Conservation (phyloP, 2,888 invertebrate species). For the Drosophila niveifrons region DNA sequence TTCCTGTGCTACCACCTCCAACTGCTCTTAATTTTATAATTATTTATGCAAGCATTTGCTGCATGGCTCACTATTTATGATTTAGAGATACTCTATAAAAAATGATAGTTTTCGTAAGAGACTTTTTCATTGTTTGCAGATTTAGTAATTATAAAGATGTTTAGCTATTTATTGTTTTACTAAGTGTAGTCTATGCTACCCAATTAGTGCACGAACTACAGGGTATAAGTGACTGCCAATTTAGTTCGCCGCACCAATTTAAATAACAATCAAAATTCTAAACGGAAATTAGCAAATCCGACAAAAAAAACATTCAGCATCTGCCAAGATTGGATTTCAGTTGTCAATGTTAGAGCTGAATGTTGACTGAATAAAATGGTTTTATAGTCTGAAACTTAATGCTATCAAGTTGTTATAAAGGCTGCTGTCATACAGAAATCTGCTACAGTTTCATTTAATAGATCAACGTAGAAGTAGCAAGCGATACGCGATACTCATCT, state of each 20-base stretch:
- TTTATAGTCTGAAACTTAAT: conserved; percentile 58
- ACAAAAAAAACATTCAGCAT: conserved; percentile 33
- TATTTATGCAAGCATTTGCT: conserved; percentile 24
- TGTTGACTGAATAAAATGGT: conserved; percentile 51
- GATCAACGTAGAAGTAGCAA: conserved; percentile 48
- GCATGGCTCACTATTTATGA: neutral
- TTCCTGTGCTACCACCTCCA: conserved; percentile 44
- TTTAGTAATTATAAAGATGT: too few relatives aligned
- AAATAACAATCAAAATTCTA: conserved; percentile 75
- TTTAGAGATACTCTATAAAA: conserved; percentile 20
- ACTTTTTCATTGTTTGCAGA: too few relatives aligned
- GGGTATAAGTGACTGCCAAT: conserved; percentile 44
- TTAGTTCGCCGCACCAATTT: conserved; percentile 54
- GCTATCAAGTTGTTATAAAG: conserved; percentile 64
- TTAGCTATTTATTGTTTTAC: neutral
- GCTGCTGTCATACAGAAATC: conserved; percentile 28
- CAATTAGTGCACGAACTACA: neutral
- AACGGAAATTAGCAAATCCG: conserved; percentile 71
- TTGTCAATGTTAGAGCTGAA: conserved; percentile 33
- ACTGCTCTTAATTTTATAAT: conserved; percentile 43
- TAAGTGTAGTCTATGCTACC: conserved; percentile 8
- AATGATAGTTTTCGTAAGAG: neutral
- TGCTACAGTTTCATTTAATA: conserved; percentile 68
- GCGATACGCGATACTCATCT: conserved; percentile 3
- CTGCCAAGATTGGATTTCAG: conserved; percentile 49